Base-by-base conservation (phyloP, 2,113 vertebrate species). In the Oncorhynchus mykiss region DNA sequence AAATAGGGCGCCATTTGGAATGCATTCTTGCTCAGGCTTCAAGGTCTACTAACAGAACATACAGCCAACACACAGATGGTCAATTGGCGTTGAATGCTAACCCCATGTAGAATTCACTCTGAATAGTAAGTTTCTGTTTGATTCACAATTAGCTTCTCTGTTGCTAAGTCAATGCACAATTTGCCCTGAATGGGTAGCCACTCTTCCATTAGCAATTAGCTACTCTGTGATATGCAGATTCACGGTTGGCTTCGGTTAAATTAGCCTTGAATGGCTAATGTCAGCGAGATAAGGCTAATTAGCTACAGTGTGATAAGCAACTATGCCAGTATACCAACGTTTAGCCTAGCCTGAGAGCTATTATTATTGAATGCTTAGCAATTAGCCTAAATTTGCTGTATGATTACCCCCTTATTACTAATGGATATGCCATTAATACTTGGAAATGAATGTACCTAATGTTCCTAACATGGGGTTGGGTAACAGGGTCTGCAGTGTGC, bases 11-110 rank as follows among this genome's bases (percentile, higher is more conserved):
- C 39, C 9, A 45, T 45, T 45, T 45, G 39, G 39, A 45, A 45
- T 45, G 39, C 9, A 12, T 11, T 45, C 39, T 45, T 9, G 39
- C 39, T 66, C 64, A 27, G 54, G 68, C 81, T 91, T 88, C 77
- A 89, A 87, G 89, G 86, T 89, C 81, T 82, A 82, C 84, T 83
- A 78, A 73, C 77, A 78, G 48, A 84, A 86, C 74, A 87, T 78
- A 80, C 79, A 78, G 82, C 87, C 86, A 83, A 69, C 82, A 80
- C 87, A 88, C 71, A 72, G 27, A 2, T 71, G 77, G 74, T 83
- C 83, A 85, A 86, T 88, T 84, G 80, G 82, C 68, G 49, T 64
- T 84, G 71, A 88, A 87, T 82, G 76, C 80, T 84, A 70, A 79
- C 78, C 74, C 69, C 82, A 79, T 80, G 2, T 48, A 62, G 24